phyloP scores from a whole-genome alignment of 2,797 vertebrate species.

The Lerista edwardsae region DNA sequence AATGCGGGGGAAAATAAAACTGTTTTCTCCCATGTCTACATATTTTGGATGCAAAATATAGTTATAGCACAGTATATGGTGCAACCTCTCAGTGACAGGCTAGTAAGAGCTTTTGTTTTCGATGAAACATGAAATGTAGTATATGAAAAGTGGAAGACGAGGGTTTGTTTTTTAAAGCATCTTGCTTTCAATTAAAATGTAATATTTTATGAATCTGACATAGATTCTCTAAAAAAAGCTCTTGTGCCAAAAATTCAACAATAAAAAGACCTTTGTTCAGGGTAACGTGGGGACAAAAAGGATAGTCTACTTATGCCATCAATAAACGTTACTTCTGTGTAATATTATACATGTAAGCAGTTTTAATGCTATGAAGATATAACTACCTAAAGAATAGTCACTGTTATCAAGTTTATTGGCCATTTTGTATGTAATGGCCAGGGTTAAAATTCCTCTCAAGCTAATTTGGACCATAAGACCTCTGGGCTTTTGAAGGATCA shows the following conservation, averaged over 20 bases:
- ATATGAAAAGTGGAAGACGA: too few relatives aligned
- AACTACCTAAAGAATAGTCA: not conserved
- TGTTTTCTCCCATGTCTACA: too few relatives aligned
- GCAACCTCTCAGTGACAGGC: too few relatives aligned
- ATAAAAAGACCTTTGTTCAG: not conserved
- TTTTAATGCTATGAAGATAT: not conserved
- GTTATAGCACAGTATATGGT: too few relatives aligned
- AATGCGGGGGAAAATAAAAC: too few relatives aligned
- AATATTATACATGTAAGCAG: rapidly evolving
- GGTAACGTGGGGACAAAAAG: not conserved
- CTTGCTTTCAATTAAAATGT: too few relatives aligned
- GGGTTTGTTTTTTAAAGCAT: too few relatives aligned
- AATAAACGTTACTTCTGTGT: not conserved
- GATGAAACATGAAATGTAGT: too few relatives aligned
- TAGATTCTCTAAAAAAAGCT: not conserved
- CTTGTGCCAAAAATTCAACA: not conserved
- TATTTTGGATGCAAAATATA: too few relatives aligned
- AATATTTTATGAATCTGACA: not conserved
- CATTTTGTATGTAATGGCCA: not conserved
- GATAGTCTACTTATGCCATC: not conserved
- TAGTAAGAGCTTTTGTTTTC: too few relatives aligned
- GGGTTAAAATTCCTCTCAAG: not conserved
- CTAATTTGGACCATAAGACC: not conserved
- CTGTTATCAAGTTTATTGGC: not conserved
- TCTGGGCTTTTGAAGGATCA: not conserved